Percentiles rank a stretch among this genome's conserved stretches.
phyloP scores from a whole-genome alignment of 2,113 vertebrate species.

The Oryzias javanicus region DNA sequence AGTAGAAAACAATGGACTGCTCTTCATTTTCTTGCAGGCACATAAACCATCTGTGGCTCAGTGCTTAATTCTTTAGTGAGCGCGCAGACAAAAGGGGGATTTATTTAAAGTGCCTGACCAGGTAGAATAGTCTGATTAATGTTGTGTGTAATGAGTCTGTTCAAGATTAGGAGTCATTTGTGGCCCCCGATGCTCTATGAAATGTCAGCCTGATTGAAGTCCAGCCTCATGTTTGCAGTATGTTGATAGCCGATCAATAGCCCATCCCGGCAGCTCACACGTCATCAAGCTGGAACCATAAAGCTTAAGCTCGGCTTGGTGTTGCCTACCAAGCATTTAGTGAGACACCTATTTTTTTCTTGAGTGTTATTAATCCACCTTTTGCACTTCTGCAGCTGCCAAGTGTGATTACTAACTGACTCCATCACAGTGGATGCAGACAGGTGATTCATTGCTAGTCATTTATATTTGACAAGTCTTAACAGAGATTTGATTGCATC shows the following conservation, averaged over 20 bases:
- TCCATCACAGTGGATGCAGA: conserved; percentile 49
- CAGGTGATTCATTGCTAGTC: conserved; percentile 66
- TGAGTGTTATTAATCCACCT: conserved; percentile 56
- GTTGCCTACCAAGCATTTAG: conserved; percentile 39
- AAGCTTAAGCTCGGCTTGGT: conserved; percentile 33
- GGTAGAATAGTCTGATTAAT: conserved; percentile 59
- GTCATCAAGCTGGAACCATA: conserved; percentile 53
- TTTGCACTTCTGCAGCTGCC: conserved; percentile 49
- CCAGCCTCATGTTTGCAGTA: conserved; percentile 38
- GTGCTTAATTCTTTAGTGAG: conserved; percentile 20
- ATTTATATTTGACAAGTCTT: conserved; percentile 64
- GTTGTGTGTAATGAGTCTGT: conserved; percentile 61
- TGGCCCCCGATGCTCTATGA: conserved; percentile 45
- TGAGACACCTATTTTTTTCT: conserved; percentile 19
- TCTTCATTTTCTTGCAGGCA: conserved; percentile 5
- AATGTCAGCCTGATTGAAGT: conserved; percentile 64
- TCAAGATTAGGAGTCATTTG: conserved; percentile 56
- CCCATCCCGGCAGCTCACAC: conserved; percentile 58
- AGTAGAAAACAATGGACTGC: neutral
- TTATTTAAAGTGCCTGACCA: conserved; percentile 39
- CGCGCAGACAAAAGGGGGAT: conserved; percentile 35
- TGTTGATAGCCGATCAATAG: conserved; percentile 66
- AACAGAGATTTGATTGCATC: conserved; percentile 56
- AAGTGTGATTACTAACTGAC: conserved; percentile 46
- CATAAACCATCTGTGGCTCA: conserved; percentile 16